These are phyloP conservation scores for Agrotis puta DNA, from an alignment of 2,888 invertebrate genomes.

Conservation along the genomic window DNA sequence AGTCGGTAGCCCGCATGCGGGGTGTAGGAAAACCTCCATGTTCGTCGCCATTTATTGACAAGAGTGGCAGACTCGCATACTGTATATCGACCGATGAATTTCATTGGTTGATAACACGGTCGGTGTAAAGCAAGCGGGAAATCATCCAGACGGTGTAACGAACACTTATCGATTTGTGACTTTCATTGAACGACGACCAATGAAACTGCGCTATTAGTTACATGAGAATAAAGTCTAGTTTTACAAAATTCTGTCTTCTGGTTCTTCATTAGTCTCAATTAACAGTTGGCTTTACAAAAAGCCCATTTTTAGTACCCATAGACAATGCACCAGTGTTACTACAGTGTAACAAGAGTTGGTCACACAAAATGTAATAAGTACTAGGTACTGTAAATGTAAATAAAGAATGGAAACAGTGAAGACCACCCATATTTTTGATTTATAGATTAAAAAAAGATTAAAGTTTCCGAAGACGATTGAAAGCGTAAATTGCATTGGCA, in stretches of 20 bases:
- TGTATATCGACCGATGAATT: no score
- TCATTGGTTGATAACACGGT: no score
- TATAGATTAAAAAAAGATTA: background rate
- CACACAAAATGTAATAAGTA: slow-evolving; percentile 22
- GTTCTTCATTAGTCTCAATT: slow-evolving; percentile 3
- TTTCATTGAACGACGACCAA: no score
- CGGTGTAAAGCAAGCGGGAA: no score
- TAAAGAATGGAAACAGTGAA: slow-evolving; percentile 1
- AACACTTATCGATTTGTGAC: no score
- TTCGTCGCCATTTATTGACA: no score
- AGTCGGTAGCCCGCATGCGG: no score
- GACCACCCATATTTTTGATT: slow-evolving; percentile 11
- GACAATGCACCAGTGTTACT: slow-evolving; percentile 27
- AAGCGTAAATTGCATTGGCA: background rate
- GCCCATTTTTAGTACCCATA: background rate
- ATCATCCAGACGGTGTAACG: no score
- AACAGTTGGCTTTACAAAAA: background rate
- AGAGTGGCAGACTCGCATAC: no score
- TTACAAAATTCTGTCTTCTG: background rate
- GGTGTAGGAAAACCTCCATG: no score
- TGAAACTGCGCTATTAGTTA: no score
- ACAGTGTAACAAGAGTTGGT: slow-evolving; percentile 41
- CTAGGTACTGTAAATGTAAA: background rate
- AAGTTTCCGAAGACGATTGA: background rate
- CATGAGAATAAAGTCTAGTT: background rate